Conservation (phyloP, 1,140 invertebrate genomes). For the Anoplophora glabripennis region DNA sequence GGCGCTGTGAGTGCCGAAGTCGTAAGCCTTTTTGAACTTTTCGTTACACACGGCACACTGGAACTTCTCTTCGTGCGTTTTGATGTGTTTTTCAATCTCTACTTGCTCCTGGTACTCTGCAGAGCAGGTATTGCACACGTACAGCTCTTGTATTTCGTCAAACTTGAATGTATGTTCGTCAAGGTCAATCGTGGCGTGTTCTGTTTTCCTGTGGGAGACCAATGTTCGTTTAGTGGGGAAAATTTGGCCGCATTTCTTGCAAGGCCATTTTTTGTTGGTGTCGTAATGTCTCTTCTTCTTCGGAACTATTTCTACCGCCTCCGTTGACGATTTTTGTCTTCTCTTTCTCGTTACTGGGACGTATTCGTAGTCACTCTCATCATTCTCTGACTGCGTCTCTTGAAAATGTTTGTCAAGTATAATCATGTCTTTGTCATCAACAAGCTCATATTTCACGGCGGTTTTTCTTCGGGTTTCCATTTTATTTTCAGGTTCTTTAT, state of each 20-base stretch:
- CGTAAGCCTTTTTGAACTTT: constrained; percentile 34
- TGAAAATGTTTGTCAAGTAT: too few species aligned
- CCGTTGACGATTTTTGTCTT: not conserved
- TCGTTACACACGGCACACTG: constrained; percentile 31
- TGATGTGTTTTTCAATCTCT: constrained; percentile 34
- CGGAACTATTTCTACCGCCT: not conserved
- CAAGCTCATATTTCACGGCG: too few species aligned
- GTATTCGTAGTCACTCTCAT: not conserved
- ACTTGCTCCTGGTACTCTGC: constrained; percentile 30
- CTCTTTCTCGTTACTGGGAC: constrained; percentile 1
- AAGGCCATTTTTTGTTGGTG: constrained; percentile 18
- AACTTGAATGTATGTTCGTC: constrained; percentile 33
- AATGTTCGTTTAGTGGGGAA: constrained; percentile 22
- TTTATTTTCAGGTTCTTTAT: too few species aligned
- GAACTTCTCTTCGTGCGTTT: constrained; percentile 31
- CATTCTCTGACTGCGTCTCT: not conserved
- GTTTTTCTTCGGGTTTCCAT: too few species aligned
- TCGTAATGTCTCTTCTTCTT: constrained; percentile 9
- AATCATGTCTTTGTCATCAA: too few species aligned
- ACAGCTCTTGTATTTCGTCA: constrained; percentile 32
- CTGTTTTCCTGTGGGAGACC: constrained; percentile 27
- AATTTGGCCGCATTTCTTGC: constrained; percentile 31
- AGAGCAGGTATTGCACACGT: constrained; percentile 38
- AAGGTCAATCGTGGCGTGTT: constrained; percentile 18
- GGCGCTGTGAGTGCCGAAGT: constrained; percentile 31